Conservation (phyloP, 1,140 invertebrate species). For the Calycopis cecrops region DNA sequence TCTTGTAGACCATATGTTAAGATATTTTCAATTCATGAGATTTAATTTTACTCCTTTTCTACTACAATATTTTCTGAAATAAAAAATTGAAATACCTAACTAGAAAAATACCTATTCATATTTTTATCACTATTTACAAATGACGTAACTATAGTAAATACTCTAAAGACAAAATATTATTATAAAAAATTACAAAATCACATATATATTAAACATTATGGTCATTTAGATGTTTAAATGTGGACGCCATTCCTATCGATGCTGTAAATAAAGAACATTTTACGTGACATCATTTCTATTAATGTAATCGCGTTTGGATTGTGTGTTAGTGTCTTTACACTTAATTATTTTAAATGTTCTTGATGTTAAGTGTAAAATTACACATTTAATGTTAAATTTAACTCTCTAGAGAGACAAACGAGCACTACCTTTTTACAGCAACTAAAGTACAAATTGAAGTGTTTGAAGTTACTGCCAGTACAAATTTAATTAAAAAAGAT, state of each 20-base stretch:
- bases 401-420: slow-evolving; percentile 42
- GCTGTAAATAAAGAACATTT: slow-evolving; percentile 52
- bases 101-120: too few species aligned
- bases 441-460: slow-evolving; percentile 75
- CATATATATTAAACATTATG: background rate
- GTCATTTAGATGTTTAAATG: slow-evolving; percentile 1
- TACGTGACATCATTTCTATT: slow-evolving; percentile 30
- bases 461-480: slow-evolving; percentile 71
- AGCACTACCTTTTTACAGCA: slow-evolving; percentile 55
- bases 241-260: slow-evolving; percentile 24
- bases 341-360: slow-evolving; percentile 29
- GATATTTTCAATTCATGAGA: too few species aligned
- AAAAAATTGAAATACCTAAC: too few species aligned
- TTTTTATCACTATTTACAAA: too few species aligned
- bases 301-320: slow-evolving; percentile 49
- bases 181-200: background rate
- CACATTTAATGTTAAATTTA: slow-evolving; percentile 37
- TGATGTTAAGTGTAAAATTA: slow-evolving; percentile 47
- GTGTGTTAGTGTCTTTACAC: slow-evolving; percentile 44
- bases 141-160: too few species aligned
- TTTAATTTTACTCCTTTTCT: too few species aligned
- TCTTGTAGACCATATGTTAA: too few species aligned
- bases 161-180: background rate
- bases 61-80: too few species aligned
- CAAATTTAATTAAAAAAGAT: slow-evolving; percentile 64